A percentile compares a stretch with the other conserved stretches of the same genome.
These are phyloP conservation scores for Porites cylindrica DNA, from an alignment of 92 coral and sea anemone species.

Conservation along the genomic window DNA sequence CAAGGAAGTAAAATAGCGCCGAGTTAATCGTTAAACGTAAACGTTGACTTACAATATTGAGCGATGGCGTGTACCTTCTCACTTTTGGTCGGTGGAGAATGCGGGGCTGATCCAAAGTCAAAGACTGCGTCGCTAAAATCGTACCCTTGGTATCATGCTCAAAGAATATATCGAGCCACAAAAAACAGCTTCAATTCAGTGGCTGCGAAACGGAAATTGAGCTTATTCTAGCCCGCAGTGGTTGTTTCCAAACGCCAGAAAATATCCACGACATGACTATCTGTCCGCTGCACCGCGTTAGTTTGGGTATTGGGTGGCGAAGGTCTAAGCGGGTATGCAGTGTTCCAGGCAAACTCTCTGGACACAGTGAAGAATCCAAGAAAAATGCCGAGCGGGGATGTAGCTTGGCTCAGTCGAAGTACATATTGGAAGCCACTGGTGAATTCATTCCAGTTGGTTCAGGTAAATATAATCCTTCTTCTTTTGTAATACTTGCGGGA, in stretches of 20 bases:
- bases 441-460: slow-evolving; percentile 44
- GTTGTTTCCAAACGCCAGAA: slow-evolving; percentile 40
- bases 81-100: slow-evolving; percentile 24
- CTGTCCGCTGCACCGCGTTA: slow-evolving; percentile 31
- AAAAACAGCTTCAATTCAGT: slow-evolving; percentile 39
- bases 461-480: slow-evolving; percentile 9
- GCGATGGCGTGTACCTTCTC: too few relatives aligned
- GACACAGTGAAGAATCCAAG: background rate
- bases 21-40: too few relatives aligned
- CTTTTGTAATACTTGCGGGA: background rate
- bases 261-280: slow-evolving; percentile 47
- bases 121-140: slow-evolving; percentile 2
- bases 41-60: background rate
- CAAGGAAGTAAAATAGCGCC: slow-evolving; percentile 3
- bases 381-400: slow-evolving; percentile 36
- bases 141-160: slow-evolving; percentile 18
- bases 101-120: slow-evolving; percentile 29
- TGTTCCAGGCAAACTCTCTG: slow-evolving; percentile 13
- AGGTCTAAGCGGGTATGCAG: slow-evolving; percentile 1
- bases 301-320: slow-evolving; percentile 36
- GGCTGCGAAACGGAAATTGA: slow-evolving; percentile 43
- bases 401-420: slow-evolving; percentile 7
- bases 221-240: slow-evolving; percentile 48
- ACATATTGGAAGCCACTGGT: slow-evolving; percentile 34
- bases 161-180: slow-evolving; percentile 33